Conservation (phyloP, 1,140 invertebrate genomes). For the Atta cephalotes region DNA sequence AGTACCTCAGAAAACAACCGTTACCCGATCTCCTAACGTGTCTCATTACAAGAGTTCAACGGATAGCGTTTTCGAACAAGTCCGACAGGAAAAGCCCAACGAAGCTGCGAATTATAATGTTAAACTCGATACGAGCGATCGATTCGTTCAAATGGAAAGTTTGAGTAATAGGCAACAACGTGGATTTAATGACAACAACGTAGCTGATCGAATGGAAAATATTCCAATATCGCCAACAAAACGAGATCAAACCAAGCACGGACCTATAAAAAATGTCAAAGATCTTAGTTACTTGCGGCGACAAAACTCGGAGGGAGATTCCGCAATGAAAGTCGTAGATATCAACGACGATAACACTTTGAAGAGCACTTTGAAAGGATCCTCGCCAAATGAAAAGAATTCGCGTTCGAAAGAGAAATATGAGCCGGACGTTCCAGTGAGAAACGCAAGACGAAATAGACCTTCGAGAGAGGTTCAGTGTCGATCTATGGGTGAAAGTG, state of each 20-base stretch:
- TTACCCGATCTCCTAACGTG: constrained; percentile 82
- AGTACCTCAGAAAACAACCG: constrained; percentile 80
- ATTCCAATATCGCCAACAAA: constrained; percentile 64
- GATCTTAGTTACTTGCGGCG: constrained; percentile 80
- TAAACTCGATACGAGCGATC: constrained; percentile 74
- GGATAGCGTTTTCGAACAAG: constrained; percentile 81
- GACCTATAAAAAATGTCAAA: constrained; percentile 65
- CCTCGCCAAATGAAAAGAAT: constrained; percentile 70
- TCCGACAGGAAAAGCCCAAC: constrained; percentile 78
- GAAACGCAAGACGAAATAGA: constrained; percentile 83
- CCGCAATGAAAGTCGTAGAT: constrained; percentile 65
- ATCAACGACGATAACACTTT: constrained; percentile 66
- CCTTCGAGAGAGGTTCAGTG: constrained; percentile 82
- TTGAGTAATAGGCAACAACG: constrained; percentile 76
- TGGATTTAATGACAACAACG: constrained; percentile 80
- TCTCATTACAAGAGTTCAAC: constrained; percentile 79
- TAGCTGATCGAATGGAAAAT: constrained; percentile 75
- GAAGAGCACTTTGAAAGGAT: constrained; percentile 55
- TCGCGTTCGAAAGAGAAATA: constrained; percentile 76
- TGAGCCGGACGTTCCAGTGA: constrained; percentile 85
- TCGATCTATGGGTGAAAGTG: constrained; percentile 84
- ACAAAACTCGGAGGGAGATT: constrained; percentile 85
- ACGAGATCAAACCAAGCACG: constrained; percentile 73
- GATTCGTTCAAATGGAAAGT: constrained; percentile 72
- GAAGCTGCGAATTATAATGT: constrained; percentile 81